Evolutionary conservation across 2,888 invertebrate genomes (phyloP).

Genomic region (Parnassius apollo): DNA sequence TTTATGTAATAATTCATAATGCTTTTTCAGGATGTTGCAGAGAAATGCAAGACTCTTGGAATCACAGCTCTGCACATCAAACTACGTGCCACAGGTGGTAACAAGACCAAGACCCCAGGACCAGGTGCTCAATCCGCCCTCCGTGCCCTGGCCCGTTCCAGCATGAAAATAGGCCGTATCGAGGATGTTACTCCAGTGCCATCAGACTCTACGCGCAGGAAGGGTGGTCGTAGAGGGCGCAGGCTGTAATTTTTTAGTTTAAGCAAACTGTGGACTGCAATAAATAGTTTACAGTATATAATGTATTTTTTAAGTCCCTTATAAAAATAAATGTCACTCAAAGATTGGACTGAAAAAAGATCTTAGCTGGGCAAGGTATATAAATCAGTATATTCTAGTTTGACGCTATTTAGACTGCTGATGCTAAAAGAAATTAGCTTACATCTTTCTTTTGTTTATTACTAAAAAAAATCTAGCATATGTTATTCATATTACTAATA

Average conservation of each 20-base stretch:
- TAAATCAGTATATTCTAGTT: too few species aligned
- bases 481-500: too few species aligned
- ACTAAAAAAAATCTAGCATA: too few species aligned
- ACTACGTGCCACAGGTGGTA: constrained; percentile 98
- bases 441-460: too few species aligned
- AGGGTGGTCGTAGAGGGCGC: constrained; percentile 99
- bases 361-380: too few species aligned
- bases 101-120: constrained; percentile 98
- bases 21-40: constrained; percentile 93
- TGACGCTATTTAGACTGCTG: too few species aligned
- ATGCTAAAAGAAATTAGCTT: too few species aligned
- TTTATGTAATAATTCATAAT: background rate
- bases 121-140: constrained; percentile 99
- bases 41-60: constrained; percentile 97
- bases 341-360: too few species aligned
- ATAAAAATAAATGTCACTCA: too few species aligned
- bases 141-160: constrained; percentile 98
- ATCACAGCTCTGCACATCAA: constrained; percentile 99
- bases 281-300: constrained; percentile 62
- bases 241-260: constrained; percentile 90
- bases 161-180: constrained; percentile 99
- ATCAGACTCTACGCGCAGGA: constrained; percentile 99
- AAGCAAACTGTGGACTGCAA: constrained; percentile 71
- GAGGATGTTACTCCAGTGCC: constrained; percentile 99
- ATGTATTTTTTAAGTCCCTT: background rate